Evolutionary conservation across 2,113 vertebrate species (phyloP).

Genomic region (Micronisus gabar): DNA sequence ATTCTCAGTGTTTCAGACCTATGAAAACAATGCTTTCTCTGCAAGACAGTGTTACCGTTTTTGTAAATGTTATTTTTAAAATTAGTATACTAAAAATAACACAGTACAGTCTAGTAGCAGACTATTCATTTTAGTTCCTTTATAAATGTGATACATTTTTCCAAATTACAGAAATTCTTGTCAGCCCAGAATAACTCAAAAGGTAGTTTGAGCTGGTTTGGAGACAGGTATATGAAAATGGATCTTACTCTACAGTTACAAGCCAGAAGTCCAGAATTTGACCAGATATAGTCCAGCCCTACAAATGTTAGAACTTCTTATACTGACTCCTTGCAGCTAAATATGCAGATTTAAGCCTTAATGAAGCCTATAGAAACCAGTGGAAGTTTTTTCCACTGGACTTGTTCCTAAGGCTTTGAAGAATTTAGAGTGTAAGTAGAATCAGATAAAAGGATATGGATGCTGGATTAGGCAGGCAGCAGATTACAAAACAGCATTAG

Average conservation of each 20-base stretch:
- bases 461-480: not conserved
- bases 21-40: slow-evolving; percentile 19
- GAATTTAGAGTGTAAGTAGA: not conserved
- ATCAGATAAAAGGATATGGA: not conserved
- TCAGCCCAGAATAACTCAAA: not conserved
- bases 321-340: not conserved
- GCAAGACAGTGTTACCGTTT: not conserved
- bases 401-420: not conserved
- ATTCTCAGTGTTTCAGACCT: not conserved
- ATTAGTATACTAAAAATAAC: slow-evolving; percentile 8
- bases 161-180: not conserved
- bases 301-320: not conserved
- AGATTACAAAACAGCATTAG: slow-evolving; percentile 29
- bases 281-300: not conserved
- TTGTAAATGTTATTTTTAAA: slow-evolving; percentile 18
- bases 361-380: not conserved
- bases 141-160: not conserved
- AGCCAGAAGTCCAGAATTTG: not conserved
- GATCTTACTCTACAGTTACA: not conserved
- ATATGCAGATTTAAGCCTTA: not conserved
- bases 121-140: slow-evolving; percentile 17
- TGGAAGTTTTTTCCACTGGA: not conserved
- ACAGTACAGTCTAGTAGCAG: not conserved
- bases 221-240: not conserved
- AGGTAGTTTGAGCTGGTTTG: not conserved